Evolutionary conservation across 64 coral and sea anemone genomes (phyloP).

Genomic region (Anthopleura sola): DNA sequence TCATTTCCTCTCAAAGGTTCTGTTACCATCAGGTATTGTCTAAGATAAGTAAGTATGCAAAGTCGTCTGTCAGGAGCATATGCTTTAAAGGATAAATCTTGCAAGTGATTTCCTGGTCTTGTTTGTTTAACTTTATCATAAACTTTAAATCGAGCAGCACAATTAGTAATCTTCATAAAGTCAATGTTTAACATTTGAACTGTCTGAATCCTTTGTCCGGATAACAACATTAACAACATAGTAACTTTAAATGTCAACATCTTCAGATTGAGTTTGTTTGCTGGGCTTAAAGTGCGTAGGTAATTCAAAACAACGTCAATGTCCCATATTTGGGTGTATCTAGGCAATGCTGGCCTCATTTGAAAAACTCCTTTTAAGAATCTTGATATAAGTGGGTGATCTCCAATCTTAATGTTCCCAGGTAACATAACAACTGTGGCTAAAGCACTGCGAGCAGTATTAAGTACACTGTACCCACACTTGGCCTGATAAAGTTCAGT

Average conservation of each 20-base stretch:
- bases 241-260: conserved; percentile 50
- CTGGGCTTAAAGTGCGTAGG: conserved; percentile 34
- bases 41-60: conserved; percentile 45
- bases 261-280: conserved; percentile 30
- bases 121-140: conserved; percentile 35
- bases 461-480: conserved; percentile 33
- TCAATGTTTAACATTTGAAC: conserved; percentile 49
- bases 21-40: conserved; percentile 30
- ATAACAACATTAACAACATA: conserved; percentile 40
- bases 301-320: conserved; percentile 38
- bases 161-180: conserved; percentile 32
- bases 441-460: conserved; percentile 47
- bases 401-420: conserved; percentile 24
- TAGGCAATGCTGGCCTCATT: conserved; percentile 27
- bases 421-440: conserved; percentile 29
- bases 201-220: conserved; percentile 52
- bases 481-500: conserved; percentile 35
- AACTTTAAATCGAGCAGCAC: conserved; percentile 47
- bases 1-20: conserved; percentile 4
- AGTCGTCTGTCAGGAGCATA: conserved; percentile 37
- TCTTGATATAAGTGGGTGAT: conserved; percentile 38
- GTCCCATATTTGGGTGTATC: conserved; percentile 58
- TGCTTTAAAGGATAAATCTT: conserved; percentile 25
- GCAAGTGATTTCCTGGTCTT: conserved; percentile 34
- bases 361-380: conserved; percentile 45